Evolutionary conservation across 2,888 invertebrate species (phyloP).

Genomic region (Gortyna flavago): DNA sequence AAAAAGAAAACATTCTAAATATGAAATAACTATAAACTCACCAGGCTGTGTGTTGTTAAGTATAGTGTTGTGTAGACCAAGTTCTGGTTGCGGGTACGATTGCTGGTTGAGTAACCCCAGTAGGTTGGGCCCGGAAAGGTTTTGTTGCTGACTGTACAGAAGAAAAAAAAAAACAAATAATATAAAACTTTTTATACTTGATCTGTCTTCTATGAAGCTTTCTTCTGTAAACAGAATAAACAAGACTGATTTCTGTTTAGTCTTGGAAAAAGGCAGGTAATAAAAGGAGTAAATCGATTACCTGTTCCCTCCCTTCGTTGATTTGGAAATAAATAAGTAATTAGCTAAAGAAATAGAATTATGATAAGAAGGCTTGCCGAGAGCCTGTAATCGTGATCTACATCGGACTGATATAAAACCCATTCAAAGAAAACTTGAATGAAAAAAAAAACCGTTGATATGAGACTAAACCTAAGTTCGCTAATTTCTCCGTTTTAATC

Average conservation of each 20-base stretch:
- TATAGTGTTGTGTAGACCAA: conserved; percentile 78
- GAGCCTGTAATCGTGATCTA: too few species aligned
- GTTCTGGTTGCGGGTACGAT: conserved; percentile 82
- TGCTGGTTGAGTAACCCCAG: conserved; percentile 85
- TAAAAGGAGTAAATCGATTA: too few species aligned
- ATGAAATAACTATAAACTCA: conserved; percentile 51
- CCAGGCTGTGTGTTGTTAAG: conserved; percentile 79
- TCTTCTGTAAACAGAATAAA: not conserved
- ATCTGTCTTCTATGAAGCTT: not conserved
- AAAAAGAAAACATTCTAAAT: conserved; percentile 14
- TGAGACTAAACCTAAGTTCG: too few species aligned
- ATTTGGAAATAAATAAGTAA: too few species aligned
- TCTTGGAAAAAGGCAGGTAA: not conserved
- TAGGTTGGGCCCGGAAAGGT: conserved; percentile 84
- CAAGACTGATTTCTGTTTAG: not conserved
- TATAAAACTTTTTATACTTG: not conserved
- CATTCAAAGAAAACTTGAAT: too few species aligned
- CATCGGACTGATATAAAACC: too few species aligned
- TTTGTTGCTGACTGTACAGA: conserved; percentile 84
- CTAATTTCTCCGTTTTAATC: too few species aligned
- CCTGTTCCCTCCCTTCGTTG: too few species aligned
- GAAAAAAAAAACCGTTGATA: too few species aligned
- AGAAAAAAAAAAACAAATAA: conserved; percentile 9
- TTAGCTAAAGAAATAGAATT: too few species aligned
- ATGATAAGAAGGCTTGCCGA: too few species aligned